Conservation (phyloP, 2,797 vertebrate species). For the Clarias laeviceps region DNA sequence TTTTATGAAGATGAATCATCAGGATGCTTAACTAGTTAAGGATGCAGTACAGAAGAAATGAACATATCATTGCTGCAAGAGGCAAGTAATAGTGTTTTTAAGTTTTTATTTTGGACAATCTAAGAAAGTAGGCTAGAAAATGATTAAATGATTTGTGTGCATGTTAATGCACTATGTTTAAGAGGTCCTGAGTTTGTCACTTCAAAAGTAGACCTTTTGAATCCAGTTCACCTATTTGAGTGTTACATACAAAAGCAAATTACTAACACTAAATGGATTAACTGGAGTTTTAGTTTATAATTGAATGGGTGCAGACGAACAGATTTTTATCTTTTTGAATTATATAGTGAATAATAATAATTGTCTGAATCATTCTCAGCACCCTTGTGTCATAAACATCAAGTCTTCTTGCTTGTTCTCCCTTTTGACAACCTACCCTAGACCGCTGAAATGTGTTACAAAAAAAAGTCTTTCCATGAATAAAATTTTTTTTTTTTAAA, state of each 20-base stretch:
- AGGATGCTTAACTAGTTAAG: not conserved
- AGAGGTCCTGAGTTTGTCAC: not conserved
- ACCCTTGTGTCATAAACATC: slow-evolving; percentile 68
- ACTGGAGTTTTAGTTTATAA: not conserved
- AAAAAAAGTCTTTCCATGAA: not conserved
- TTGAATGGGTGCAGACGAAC: slow-evolving; percentile 15
- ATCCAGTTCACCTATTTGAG: not conserved
- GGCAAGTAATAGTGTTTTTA: not conserved
- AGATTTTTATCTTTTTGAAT: not conserved
- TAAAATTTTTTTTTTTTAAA: not conserved
- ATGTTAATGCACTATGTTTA: not conserved
- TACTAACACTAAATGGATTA: not conserved
- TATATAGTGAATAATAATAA: not conserved
- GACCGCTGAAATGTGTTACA: slow-evolving; percentile 59
- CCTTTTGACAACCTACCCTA: slow-evolving; percentile 75
- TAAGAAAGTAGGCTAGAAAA: too few species aligned
- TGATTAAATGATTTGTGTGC: not conserved
- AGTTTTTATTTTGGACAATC: not conserved
- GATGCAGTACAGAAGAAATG: not conserved
- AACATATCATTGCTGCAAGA: not conserved
- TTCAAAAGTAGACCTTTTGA: not conserved
- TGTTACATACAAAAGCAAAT: not conserved
- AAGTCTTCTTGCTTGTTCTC: slow-evolving; percentile 71
- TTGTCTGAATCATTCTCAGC: slow-evolving; percentile 57
- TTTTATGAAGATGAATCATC: not conserved